Evolutionary conservation across 2,797 vertebrate species (phyloP).

Genomic region (Artibeus lituratus): DNA sequence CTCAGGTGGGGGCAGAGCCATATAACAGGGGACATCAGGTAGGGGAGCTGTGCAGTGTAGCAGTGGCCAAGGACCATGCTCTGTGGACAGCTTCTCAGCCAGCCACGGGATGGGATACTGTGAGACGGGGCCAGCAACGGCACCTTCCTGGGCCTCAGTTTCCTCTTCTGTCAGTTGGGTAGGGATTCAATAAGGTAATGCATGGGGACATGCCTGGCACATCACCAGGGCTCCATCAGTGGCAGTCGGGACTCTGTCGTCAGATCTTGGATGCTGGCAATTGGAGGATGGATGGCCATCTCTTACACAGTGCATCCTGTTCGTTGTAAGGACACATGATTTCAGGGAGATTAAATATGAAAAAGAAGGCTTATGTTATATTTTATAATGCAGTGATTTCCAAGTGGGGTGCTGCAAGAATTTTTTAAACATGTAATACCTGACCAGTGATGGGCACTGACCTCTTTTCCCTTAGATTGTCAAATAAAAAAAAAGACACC

Average conservation of each 20-base stretch:
- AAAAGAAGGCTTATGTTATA: neutral
- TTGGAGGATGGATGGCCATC: too few species aligned
- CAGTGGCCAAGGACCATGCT: neutral
- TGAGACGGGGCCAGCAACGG: neutral
- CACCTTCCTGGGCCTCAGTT: neutral
- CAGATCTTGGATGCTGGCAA: neutral
- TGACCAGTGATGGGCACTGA: too few species aligned
- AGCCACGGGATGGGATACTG: neutral
- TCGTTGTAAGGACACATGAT: neutral
- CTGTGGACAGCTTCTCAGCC: neutral
- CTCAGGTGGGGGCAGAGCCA: too few species aligned
- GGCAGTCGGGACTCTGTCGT: neutral
- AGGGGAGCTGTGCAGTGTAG: too few species aligned
- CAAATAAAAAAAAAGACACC: too few species aligned
- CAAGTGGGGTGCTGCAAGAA: too few species aligned
- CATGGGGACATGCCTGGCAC: neutral
- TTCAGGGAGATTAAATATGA: neutral
- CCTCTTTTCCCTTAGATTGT: too few species aligned
- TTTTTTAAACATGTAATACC: too few species aligned
- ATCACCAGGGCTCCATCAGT: neutral
- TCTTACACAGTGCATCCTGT: neutral
- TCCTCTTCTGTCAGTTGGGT: neutral
- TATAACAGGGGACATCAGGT: neutral
- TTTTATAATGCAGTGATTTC: neutral
- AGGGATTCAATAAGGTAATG: neutral